phyloP scores from a whole-genome alignment of 2,888 invertebrate genomes.

The Ellobium chinense region DNA sequence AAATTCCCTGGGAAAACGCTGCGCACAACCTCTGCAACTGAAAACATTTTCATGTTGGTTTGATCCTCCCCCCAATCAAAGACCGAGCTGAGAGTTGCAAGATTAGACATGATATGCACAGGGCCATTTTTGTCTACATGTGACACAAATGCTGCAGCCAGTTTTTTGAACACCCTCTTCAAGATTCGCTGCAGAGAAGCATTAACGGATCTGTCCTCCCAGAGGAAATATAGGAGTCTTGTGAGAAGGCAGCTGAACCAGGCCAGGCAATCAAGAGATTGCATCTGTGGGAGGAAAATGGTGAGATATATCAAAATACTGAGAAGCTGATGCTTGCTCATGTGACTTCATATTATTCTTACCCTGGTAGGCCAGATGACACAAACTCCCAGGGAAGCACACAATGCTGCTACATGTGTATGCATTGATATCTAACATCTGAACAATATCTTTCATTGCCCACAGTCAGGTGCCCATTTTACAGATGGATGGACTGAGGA shows the following conservation, averaged over 20 bases:
- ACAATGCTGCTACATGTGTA: no score
- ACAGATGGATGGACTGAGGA: no score
- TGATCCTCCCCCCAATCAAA: slow-evolving; percentile 30
- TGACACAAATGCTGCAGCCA: slow-evolving; percentile 52
- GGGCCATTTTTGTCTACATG: slow-evolving; percentile 57
- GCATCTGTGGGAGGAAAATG: no score
- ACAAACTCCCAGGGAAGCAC: no score
- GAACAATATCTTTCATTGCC: no score
- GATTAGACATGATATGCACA: slow-evolving; percentile 37
- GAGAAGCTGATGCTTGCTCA: no score
- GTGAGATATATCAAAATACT: no score
- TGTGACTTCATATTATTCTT: not conserved
- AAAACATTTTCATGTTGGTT: slow-evolving; percentile 24
- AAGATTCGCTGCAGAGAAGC: slow-evolving; percentile 42
- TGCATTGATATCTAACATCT: no score
- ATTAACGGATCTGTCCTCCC: not conserved
- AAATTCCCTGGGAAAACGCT: slow-evolving; percentile 58
- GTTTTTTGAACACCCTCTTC: slow-evolving; percentile 54
- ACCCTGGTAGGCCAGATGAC: no score
- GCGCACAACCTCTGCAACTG: slow-evolving; percentile 52
- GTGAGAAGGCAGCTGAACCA: slow-evolving; percentile 30
- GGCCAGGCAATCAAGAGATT: slow-evolving; percentile 1
- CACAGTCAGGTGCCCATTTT: no score
- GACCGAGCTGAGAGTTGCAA: slow-evolving; percentile 52
- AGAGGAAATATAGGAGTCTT: slow-evolving; percentile 15